Conservation (phyloP, 1,140 invertebrate genomes). For the Sarcophaga bullata region DNA sequence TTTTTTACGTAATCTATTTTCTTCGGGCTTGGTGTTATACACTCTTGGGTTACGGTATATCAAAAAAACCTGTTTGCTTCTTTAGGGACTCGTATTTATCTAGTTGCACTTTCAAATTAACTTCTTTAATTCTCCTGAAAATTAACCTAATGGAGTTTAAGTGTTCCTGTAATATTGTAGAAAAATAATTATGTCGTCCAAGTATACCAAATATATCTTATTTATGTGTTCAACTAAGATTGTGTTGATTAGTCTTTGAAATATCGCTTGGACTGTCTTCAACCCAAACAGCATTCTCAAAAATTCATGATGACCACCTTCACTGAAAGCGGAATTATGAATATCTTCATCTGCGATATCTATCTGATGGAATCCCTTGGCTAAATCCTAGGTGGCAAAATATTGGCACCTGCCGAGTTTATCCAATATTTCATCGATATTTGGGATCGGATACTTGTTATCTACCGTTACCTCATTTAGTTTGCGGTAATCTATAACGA, state of each 20-base stretch:
- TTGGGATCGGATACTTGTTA: slow-evolving; percentile 41
- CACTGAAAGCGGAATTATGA: background rate
- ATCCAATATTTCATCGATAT: slow-evolving; percentile 44
- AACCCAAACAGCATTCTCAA: background rate
- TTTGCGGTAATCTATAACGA: slow-evolving; percentile 46
- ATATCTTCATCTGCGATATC: background rate
- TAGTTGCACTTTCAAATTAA: background rate
- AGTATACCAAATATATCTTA: background rate
- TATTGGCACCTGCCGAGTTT: slow-evolving; percentile 28
- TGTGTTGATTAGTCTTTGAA: background rate
- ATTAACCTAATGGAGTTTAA: background rate
- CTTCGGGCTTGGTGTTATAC: too few relatives aligned
- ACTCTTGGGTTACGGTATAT: too few relatives aligned
- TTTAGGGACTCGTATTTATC: background rate
- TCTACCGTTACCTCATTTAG: slow-evolving; percentile 47
- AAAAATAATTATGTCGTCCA: background rate
- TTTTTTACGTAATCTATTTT: too few relatives aligned
- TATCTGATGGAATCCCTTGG: slow-evolving; percentile 6
- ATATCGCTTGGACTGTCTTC: background rate
- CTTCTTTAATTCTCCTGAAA: too few relatives aligned
- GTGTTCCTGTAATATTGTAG: background rate
- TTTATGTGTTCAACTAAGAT: background rate
- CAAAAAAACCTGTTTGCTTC: too few relatives aligned
- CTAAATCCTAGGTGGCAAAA: slow-evolving; percentile 40
- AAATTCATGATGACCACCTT: slow-evolving; percentile 9